phyloP scores from a whole-genome alignment of 2,888 invertebrate genomes.

The Schrankia costaestrigalis region DNA sequence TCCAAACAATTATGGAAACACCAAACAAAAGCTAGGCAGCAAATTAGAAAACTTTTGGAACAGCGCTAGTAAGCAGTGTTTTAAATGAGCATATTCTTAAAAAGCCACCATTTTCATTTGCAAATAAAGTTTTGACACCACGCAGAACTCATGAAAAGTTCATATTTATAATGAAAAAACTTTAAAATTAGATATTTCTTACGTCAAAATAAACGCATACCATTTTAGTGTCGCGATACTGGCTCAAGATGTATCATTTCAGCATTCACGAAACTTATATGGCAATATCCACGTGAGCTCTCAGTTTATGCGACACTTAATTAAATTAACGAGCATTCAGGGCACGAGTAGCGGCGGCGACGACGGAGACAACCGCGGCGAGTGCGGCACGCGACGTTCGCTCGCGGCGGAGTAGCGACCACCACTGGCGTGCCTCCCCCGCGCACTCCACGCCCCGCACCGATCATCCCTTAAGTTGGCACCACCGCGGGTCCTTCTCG shows the following conservation, averaged over 20 bases:
- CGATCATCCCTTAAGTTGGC: slow-evolving; percentile 52
- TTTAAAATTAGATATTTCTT: slow-evolving; percentile 26
- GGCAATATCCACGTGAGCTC: slow-evolving; percentile 57
- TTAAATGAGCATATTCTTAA: slow-evolving; percentile 17
- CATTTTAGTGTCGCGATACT: slow-evolving; percentile 45
- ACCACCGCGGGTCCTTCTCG: slow-evolving; percentile 49
- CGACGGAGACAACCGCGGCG: slow-evolving; percentile 32
- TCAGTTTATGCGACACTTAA: slow-evolving; percentile 71
- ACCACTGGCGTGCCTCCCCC: slow-evolving; percentile 61
- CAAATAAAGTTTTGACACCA: slow-evolving; percentile 20
- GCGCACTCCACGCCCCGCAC: slow-evolving; percentile 55
- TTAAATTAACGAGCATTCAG: slow-evolving; percentile 59
- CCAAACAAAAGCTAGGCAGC: slow-evolving; percentile 17
- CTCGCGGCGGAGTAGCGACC: slow-evolving; percentile 65
- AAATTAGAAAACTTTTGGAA: slow-evolving; percentile 23
- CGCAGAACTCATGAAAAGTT: slow-evolving; percentile 24
- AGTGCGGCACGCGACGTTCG: slow-evolving; percentile 54
- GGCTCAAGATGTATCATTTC: slow-evolving; percentile 46
- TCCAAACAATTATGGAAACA: slow-evolving; percentile 11
- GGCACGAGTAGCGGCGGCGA: slow-evolving; percentile 30
- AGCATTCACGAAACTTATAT: slow-evolving; percentile 44
- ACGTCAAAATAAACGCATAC: slow-evolving; percentile 50
- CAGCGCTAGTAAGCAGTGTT: slow-evolving; percentile 14
- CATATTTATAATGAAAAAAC: slow-evolving; percentile 32
- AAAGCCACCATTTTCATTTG: slow-evolving; percentile 20